These are phyloP conservation scores for Aspidoscelis tigris DNA, from an alignment of 2,113 vertebrate genomes.

Conservation along the genomic window DNA sequence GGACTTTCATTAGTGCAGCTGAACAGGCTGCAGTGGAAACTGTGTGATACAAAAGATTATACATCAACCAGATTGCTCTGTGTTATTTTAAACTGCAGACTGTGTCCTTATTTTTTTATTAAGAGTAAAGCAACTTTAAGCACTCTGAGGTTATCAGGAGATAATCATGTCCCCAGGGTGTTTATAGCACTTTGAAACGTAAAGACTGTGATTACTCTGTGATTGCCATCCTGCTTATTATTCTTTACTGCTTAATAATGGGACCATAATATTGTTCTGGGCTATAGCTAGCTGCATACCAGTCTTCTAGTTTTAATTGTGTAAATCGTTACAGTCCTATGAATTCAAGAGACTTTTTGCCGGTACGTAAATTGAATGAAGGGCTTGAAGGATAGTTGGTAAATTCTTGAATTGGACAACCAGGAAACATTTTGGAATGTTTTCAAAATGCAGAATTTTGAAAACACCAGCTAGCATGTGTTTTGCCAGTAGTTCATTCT, in stretches of 20 bases:
- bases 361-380: fast-evolving
- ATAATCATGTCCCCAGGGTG: conserved; percentile 65
- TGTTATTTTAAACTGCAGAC: conserved; percentile 62
- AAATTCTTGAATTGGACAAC: not conserved
- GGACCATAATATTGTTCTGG: conserved; percentile 46
- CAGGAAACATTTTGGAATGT: not conserved
- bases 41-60: conserved; percentile 52
- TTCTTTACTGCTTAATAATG: conserved; percentile 70
- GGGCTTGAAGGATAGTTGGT: not conserved
- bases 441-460: not conserved
- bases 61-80: conserved; percentile 46
- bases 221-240: conserved; percentile 63
- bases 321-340: not conserved
- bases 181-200: conserved; percentile 65
- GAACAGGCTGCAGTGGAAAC: conserved; percentile 42
- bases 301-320: conserved; percentile 38
- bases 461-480: not conserved
- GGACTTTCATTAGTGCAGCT: conserved; percentile 32
- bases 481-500: not conserved
- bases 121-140: conserved; percentile 53
- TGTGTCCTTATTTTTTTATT: conserved; percentile 63
- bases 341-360: not conserved
- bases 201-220: conserved; percentile 65
- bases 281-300: conserved; percentile 43
- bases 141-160: conserved; percentile 63